Evolutionary conservation across 2,797 vertebrate genomes (phyloP), one percentile per base, ranked within the genome.

Genomic region (Melanotaenia maccullochi): DNA sequence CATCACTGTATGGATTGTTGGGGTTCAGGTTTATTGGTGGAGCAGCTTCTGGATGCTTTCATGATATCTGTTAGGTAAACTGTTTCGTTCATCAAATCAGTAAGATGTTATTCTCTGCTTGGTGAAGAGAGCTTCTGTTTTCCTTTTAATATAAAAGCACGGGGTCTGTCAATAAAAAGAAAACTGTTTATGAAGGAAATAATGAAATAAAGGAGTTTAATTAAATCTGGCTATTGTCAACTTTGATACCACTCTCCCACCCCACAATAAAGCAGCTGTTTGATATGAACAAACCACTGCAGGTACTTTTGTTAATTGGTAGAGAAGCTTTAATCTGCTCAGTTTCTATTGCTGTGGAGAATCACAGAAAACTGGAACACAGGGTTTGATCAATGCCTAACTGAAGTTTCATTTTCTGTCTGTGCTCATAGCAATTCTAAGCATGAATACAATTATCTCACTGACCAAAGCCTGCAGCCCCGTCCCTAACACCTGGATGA

Each of bases 311-410:
- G 64, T 30, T 71, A 62, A 79, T 72, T 79, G 65, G 62, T 71
- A 57, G 56, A 55, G 65, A 78, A 82, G 60, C 59, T 28, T 55
- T 66, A 68, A 49, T 73, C 62, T 60, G 52, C 28, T 65, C 52
- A 25, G 13, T 64, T 79, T 33, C 66, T 38, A 36, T 4, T 63
- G 69, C 62, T 35, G 24, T 56, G 16, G 67, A 66, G 78, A 81
- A 75, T 78, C 79, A 40, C 60, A 80, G 54, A 60, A 69, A 57
- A 12, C 32, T 65, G 6, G 59, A 70, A 83, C 55, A 81, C 79
- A 84, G 86, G 75, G 42, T 5, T 47, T 82, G 81, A 90, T 78
- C 68, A 87, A 89, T 82, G 83, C 69, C 65, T 65, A 68, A 56
- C 76, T 81, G 76, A 70, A 65, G 72, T 79, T 78, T 69, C 22